Evolutionary conservation across 1,140 invertebrate species (phyloP).

Genomic region (Ectropis grisescens): DNA sequence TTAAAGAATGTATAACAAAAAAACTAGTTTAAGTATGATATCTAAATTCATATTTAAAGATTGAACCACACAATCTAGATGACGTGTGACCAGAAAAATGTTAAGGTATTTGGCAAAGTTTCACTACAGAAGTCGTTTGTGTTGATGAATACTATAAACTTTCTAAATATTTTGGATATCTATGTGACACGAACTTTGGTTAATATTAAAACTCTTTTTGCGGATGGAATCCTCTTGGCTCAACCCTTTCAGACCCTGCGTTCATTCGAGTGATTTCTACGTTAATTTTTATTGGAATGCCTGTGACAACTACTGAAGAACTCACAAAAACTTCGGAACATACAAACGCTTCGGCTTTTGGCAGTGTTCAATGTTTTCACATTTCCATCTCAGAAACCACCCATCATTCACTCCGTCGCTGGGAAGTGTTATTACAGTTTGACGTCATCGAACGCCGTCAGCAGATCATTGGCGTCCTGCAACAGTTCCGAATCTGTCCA

Average conservation of each 20-base stretch:
- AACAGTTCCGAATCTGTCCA: conserved; percentile 50
- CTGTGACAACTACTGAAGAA: conserved; percentile 17
- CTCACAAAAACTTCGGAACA: neutral
- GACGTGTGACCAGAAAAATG: no score
- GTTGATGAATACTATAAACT: no score
- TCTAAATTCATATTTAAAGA: no score
- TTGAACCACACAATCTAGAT: no score
- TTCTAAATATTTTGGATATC: no score
- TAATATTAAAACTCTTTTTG: no score
- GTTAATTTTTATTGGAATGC: conserved; percentile 24
- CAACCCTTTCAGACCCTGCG: conserved; percentile 34
- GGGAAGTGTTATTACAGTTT: conserved; percentile 26
- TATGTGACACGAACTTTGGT: no score
- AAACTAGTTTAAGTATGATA: no score
- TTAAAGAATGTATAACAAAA: no score
- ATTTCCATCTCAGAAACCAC: conserved; percentile 37
- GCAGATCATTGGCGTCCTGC: conserved; percentile 41
- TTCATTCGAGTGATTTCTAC: conserved; percentile 49
- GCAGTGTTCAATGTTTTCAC: conserved; percentile 13
- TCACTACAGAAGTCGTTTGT: no score
- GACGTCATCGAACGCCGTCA: conserved; percentile 52
- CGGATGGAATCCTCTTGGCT: conserved; percentile 41
- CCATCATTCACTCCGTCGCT: conserved; percentile 18
- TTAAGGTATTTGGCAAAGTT: no score
- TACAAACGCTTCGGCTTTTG: conserved; percentile 8